phyloP scores from a whole-genome alignment of 2,888 invertebrate genomes.

The Pristionchus maxplancki region DNA sequence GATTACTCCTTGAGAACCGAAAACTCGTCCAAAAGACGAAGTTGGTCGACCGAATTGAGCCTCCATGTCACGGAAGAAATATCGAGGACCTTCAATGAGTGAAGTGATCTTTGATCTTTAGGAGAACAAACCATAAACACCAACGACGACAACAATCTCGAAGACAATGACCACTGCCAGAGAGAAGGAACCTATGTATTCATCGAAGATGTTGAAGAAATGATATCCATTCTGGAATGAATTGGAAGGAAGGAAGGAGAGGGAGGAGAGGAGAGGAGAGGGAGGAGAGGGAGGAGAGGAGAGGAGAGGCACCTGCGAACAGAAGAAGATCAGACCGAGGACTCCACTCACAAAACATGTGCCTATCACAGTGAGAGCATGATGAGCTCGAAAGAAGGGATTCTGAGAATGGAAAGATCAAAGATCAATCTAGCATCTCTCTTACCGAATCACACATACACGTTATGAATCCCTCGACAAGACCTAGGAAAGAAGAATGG shows the following conservation, averaged over 20 bases:
- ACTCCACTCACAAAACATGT: slow-evolving; percentile 58
- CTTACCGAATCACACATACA: slow-evolving; percentile 60
- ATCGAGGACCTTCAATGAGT: neutral
- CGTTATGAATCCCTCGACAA: slow-evolving; percentile 65
- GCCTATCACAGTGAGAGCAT: slow-evolving; percentile 56
- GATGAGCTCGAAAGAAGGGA: slow-evolving; percentile 56
- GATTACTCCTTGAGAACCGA: neutral
- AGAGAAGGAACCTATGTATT: slow-evolving; percentile 62
- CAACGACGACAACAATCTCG: slow-evolving; percentile 56
- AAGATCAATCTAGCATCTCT: neutral
- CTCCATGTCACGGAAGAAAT: slow-evolving; percentile 36
- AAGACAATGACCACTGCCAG: slow-evolving; percentile 61
- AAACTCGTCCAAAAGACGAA: neutral
- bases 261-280: too few species aligned
- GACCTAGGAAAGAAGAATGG: slow-evolving; percentile 50
- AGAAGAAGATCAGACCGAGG: slow-evolving; percentile 58
- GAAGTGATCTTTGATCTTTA: neutral
- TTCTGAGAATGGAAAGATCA: slow-evolving; percentile 6
- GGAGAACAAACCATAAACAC: slow-evolving; percentile 60
- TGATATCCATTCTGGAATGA: slow-evolving; percentile 63
- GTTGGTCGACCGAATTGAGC: slow-evolving; percentile 25
- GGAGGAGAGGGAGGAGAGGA: too few species aligned
- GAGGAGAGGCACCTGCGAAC: slow-evolving; percentile 59
- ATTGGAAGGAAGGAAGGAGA: neutral
- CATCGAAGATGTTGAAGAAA: slow-evolving; percentile 65